These are phyloP conservation scores for Melanerpes aurifrons DNA, from an alignment of 2,113 vertebrate genomes.

Conservation along the genomic window DNA sequence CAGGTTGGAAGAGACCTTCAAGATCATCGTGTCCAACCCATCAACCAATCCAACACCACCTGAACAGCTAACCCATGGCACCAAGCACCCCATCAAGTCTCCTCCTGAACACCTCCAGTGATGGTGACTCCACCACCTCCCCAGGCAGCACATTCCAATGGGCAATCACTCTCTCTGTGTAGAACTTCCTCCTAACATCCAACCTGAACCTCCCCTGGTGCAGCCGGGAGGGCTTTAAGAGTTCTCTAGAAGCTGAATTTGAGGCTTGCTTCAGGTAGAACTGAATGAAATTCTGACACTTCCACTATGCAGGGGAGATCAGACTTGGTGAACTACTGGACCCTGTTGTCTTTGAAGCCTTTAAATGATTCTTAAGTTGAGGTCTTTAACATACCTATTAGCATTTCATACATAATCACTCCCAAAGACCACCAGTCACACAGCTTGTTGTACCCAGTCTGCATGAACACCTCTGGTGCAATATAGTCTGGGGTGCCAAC, in stretches of 20 bases:
- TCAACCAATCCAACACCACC: too few relatives aligned
- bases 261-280: not conserved
- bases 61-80: too few relatives aligned
- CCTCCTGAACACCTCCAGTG: too few relatives aligned
- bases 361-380: not conserved
- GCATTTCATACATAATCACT: constrained; percentile 99
- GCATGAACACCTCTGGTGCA: constrained; percentile 97
- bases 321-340: not conserved
- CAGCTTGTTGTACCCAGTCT: constrained; percentile 96
- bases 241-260: not conserved
- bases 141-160: too few relatives aligned
- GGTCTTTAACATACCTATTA: constrained; percentile 85
- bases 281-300: not conserved
- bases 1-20: too few relatives aligned
- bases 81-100: too few relatives aligned
- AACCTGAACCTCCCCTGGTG: too few relatives aligned
- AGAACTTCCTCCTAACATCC: too few relatives aligned
- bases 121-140: too few relatives aligned
- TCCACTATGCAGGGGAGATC: not conserved
- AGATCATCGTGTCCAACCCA: too few relatives aligned
- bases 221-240: not conserved
- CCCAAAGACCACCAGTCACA: constrained; percentile 99
- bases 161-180: too few relatives aligned
- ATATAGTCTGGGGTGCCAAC: constrained; percentile 98
- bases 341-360: not conserved